phyloP scores from a whole-genome alignment of 2,888 invertebrate genomes.

The Archips crataeganus region DNA sequence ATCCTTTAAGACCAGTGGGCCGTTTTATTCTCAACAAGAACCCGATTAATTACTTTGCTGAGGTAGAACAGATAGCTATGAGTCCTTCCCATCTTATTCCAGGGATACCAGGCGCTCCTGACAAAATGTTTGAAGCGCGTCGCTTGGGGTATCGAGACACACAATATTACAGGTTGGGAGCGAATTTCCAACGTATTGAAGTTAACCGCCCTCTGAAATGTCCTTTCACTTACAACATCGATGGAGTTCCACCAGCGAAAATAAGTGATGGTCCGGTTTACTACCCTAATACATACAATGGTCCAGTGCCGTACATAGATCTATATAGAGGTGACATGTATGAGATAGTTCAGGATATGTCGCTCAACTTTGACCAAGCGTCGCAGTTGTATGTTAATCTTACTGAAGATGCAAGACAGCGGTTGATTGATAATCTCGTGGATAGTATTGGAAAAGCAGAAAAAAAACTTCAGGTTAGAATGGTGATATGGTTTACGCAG shows the following conservation, averaged over 20 bases:
- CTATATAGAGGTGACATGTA: slow-evolving; percentile 81
- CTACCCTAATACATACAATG: slow-evolving; percentile 96
- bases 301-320: slow-evolving; percentile 88
- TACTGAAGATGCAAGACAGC: slow-evolving; percentile 87
- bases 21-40: slow-evolving; percentile 92
- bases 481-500: slow-evolving; percentile 91
- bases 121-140: slow-evolving; percentile 93
- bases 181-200: slow-evolving; percentile 94
- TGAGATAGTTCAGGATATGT: slow-evolving; percentile 88
- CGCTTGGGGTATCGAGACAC: slow-evolving; percentile 94
- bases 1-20: slow-evolving; percentile 93
- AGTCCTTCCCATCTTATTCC: slow-evolving; percentile 94
- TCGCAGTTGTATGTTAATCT: slow-evolving; percentile 91
- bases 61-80: slow-evolving; percentile 95
- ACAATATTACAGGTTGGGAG: slow-evolving; percentile 92
- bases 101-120: slow-evolving; percentile 94
- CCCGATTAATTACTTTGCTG: slow-evolving; percentile 94
- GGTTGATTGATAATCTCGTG: slow-evolving; percentile 92
- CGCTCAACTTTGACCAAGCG: slow-evolving; percentile 94
- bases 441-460: slow-evolving; percentile 89
- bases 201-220: slow-evolving; percentile 94
- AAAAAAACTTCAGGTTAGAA: slow-evolving; percentile 75
- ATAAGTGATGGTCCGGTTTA: slow-evolving; percentile 96
- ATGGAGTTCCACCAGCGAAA: slow-evolving; percentile 89
- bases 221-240: slow-evolving; percentile 91